Base-by-base conservation (phyloP, 2,797 vertebrate genomes). In the Neostethus bicornis region DNA sequence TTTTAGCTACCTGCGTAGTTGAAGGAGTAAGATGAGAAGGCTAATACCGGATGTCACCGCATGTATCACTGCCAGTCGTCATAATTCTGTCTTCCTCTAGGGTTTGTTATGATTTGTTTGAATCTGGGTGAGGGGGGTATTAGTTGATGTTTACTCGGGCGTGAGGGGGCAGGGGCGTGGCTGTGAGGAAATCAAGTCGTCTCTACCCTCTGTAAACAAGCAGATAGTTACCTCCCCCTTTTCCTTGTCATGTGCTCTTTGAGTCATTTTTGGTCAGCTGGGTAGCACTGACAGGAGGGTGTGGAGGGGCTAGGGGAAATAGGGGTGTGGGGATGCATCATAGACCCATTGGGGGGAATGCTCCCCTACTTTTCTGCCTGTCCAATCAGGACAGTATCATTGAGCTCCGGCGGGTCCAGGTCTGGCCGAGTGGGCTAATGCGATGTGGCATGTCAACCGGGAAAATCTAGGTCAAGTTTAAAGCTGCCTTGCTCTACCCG, bases 401-500 rank as follows among this genome's bases (percentile, higher is more conserved):
- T 20, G 69, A 75, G 80, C 90, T 91, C 90, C 86, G 81, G 89
- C 77, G 90, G 92, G 91, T 84, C 77, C 90, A 70, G 85, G 75
- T 85, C 81, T 74, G 90, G 81, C 79, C 70, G 47, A 75, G 72
- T 92, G 88, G 87, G 75, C 88, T 95, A 94, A 96, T 95, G 72
- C 83, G 78, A 88, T 89, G 92, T 94, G 93, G 89, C 93, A 46
- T 91, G 90, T 91, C 92, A 87, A 16, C 83, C 85, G 79, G 73
- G 56, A 56, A 82, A 92, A 96, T 94, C 88, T 95, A 93, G 94
- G 94, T 95, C 94, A 95, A 90, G 91, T 94, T 94, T 89, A 90
- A 88, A 92, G 88, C 86, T 74, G 62, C 70, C 87, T 80, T 6
- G 26, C 70, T 85, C 68, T 67, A 49, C 71, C 76, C 59, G 73